Conservation (phyloP, 1,140 invertebrate species). For the Semibalanus balanoides region DNA sequence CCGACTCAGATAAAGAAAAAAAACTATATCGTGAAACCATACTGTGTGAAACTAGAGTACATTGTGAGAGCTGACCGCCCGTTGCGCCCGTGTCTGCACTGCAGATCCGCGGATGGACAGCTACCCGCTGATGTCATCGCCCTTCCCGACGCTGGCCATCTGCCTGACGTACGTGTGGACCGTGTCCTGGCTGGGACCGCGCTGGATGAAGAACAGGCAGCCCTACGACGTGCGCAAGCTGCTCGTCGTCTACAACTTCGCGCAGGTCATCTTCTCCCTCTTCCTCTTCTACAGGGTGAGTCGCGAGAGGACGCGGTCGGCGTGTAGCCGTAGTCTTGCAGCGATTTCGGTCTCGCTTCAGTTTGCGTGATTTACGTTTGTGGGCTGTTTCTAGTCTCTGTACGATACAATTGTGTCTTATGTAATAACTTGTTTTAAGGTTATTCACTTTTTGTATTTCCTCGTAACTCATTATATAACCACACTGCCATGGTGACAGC, state of each 20-base stretch:
- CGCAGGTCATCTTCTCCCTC: slow-evolving; percentile 65
- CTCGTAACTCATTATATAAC: no score
- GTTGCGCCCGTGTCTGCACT: no score
- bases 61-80: no score
- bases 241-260: slow-evolving; percentile 67
- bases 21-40: no score
- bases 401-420: no score
- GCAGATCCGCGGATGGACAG: slow-evolving; percentile 68
- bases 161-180: slow-evolving; percentile 74
- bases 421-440: no score
- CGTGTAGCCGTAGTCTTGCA: slow-evolving; percentile 8
- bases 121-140: slow-evolving; percentile 82
- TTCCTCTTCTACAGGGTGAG: slow-evolving; percentile 71
- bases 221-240: slow-evolving; percentile 61
- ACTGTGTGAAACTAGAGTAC: no score
- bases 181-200: slow-evolving; percentile 63
- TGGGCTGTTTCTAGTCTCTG: slow-evolving; percentile 32
- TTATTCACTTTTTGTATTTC: no score
- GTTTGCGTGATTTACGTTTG: slow-evolving; percentile 56
- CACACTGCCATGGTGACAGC: no score
- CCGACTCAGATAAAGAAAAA: no score
- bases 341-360: slow-evolving; percentile 30
- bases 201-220: slow-evolving; percentile 71
- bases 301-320: not conserved
- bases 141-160: slow-evolving; percentile 68